phyloP scores from a whole-genome alignment of 2,888 invertebrate genomes.

The Chalcis sispes region DNA sequence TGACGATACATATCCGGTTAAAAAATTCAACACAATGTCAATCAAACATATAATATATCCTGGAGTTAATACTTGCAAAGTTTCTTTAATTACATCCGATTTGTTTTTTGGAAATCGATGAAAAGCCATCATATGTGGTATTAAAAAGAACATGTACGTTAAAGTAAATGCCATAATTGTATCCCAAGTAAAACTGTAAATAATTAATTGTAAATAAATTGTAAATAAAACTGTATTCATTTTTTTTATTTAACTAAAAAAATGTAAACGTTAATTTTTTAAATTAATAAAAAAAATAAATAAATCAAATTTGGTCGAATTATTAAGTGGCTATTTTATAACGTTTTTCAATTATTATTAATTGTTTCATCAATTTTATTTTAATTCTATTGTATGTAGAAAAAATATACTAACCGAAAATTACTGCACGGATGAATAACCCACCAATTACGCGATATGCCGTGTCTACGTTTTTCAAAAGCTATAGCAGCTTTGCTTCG shows the following conservation, averaged over 20 bases:
- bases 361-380: neutral
- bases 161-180: constrained; percentile 66
- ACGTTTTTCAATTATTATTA: no score
- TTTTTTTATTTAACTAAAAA: constrained; percentile 3
- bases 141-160: constrained; percentile 65
- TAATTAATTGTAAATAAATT: constrained; percentile 9
- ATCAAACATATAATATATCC: constrained; percentile 63
- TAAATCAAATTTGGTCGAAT: no score
- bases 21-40: constrained; percentile 70
- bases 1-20: constrained; percentile 67
- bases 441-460: constrained; percentile 67
- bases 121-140: constrained; percentile 65
- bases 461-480: constrained; percentile 71
- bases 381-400: no score
- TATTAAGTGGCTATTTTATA: no score
- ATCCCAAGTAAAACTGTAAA: constrained; percentile 67
- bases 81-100: constrained; percentile 20
- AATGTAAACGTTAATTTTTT: neutral
- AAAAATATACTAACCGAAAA: constrained; percentile 63
- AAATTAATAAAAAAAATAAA: neutral
- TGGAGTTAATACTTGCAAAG: constrained; percentile 59
- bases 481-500: constrained; percentile 70
- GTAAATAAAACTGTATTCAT: neutral
- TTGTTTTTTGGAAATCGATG: constrained; percentile 61
- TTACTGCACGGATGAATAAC: constrained; percentile 72